A percentile compares a stretch with the other conserved stretches of the same genome.
Evolutionary conservation across 2,888 invertebrate species (phyloP).

Genomic region (Athalia rosae): DNA sequence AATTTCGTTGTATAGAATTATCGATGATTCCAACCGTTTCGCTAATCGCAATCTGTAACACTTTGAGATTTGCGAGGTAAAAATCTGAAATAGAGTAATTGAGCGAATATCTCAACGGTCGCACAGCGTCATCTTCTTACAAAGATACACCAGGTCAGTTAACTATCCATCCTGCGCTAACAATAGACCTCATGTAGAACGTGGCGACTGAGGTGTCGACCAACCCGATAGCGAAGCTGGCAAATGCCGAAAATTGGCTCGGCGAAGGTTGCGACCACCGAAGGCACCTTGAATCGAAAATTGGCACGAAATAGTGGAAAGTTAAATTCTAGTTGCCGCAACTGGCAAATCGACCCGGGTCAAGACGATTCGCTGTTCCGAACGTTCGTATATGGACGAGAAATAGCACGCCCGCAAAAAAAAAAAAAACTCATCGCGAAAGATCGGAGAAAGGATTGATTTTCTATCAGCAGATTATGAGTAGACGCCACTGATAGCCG

Average conservation of each 20-base stretch:
- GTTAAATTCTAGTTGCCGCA: background rate
- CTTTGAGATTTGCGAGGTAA: no score
- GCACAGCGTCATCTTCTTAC: background rate
- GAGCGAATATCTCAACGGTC: background rate
- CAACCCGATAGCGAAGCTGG: conserved; percentile 49
- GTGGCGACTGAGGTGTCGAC: conserved; percentile 1
- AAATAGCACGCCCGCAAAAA: no score
- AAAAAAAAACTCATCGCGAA: no score
- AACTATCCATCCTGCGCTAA: conserved; percentile 27
- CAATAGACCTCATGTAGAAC: conserved; percentile 46
- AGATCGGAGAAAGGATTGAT: no score
- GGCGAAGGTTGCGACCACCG: conserved; percentile 43
- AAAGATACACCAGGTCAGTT: conserved; percentile 6
- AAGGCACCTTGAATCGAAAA: conserved; percentile 45
- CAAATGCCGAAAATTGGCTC: conserved; percentile 33
- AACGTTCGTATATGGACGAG: no score
- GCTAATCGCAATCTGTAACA: no score
- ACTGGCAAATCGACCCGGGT: background rate
- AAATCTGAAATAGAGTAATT: background rate
- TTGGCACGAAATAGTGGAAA: conserved; percentile 6
- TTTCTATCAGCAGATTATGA: no score
- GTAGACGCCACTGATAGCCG: no score
- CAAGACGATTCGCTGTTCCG: conserved; percentile 8
- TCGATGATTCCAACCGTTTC: no score
- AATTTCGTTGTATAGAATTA: no score